Percentiles rank a stretch among this genome's conserved stretches.
phyloP scores from a whole-genome alignment of 2,888 invertebrate genomes.

The Onchidella celtica region DNA sequence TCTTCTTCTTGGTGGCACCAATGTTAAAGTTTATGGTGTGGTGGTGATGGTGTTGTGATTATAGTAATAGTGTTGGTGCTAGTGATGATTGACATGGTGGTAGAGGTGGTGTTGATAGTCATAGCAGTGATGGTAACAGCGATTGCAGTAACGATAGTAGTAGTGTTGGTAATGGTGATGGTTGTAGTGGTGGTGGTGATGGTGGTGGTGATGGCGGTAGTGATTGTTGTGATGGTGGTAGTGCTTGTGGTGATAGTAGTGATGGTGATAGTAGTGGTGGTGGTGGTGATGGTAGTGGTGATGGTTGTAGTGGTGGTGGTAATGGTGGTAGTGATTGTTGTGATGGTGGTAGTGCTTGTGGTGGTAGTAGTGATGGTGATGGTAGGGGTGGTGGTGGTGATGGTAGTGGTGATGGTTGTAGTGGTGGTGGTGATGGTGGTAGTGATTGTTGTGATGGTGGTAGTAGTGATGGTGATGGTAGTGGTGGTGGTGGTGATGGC shows the following conservation, averaged over 20 bases:
- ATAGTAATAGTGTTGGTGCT: background rate
- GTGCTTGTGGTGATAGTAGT: too few species aligned
- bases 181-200: background rate
- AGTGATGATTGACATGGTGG: background rate
- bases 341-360: background rate
- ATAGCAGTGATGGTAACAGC: background rate
- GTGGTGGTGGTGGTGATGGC: too few species aligned
- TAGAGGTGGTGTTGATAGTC: background rate
- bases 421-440: background rate
- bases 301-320: background rate
- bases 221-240: too few species aligned
- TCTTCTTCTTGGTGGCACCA: too few species aligned
- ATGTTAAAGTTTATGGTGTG: background rate
- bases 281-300: background rate
- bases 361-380: background rate
- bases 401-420: too few species aligned
- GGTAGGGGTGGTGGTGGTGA: background rate
- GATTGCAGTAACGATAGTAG: slow-evolving; percentile 1
- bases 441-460: background rate
- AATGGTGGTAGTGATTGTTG: too few species aligned
- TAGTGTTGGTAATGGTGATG: background rate
- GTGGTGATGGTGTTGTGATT: background rate
- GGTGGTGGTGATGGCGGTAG: background rate
- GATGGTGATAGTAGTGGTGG: background rate
- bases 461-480: background rate